These are phyloP conservation scores for Pyrrhia umbra DNA, from an alignment of 2,888 invertebrate species.

Conservation along the genomic window DNA sequence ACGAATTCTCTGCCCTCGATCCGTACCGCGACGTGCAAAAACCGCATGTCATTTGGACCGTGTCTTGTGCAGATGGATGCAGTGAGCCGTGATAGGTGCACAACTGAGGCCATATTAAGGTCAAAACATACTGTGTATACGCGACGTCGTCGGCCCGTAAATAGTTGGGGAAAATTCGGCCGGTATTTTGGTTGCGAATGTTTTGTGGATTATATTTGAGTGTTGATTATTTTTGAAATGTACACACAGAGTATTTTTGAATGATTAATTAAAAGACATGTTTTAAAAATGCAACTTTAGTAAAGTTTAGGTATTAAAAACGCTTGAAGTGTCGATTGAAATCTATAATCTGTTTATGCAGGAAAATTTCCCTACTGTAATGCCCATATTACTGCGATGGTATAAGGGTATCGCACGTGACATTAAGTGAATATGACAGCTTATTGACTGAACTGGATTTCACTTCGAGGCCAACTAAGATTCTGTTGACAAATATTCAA, in stretches of 20 bases:
- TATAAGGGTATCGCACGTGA: conserved; percentile 3
- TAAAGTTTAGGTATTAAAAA: no score
- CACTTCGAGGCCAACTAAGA: background rate
- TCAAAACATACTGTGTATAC: conserved; percentile 34
- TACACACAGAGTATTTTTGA: no score
- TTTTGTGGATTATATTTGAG: no score
- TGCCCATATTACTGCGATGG: background rate
- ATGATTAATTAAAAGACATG: no score
- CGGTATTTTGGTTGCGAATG: background rate
- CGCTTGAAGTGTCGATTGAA: background rate
- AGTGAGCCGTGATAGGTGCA: conserved; percentile 53
- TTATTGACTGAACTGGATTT: background rate
- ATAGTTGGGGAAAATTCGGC: background rate
- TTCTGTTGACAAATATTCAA: conserved; percentile 1
- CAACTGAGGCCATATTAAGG: conserved; percentile 55
- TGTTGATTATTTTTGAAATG: no score
- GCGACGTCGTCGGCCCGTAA: conserved; percentile 9
- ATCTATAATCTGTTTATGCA: background rate
- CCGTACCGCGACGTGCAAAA: conserved; percentile 54
- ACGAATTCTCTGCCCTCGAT: conserved; percentile 54
- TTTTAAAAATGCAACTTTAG: no score
- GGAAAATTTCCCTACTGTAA: background rate
- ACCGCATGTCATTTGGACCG: conserved; percentile 60
- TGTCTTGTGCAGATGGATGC: conserved; percentile 62
- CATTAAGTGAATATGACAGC: background rate